These are phyloP conservation scores for Drosophila bipectinata DNA, from an alignment of 1,140 invertebrate genomes.

Conservation along the genomic window DNA sequence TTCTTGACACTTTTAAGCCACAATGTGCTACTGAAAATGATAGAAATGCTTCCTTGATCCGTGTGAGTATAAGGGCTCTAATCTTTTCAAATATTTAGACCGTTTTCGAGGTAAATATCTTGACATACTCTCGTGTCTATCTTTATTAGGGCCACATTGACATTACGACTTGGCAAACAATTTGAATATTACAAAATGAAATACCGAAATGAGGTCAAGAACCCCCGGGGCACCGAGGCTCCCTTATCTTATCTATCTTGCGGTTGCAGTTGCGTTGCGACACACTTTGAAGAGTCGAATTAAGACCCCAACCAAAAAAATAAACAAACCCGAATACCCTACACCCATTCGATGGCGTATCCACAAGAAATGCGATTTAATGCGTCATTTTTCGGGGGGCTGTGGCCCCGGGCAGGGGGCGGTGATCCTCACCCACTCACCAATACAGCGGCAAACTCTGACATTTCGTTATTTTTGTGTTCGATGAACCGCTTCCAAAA, in stretches of 20 bases:
- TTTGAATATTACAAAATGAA: constrained; percentile 41
- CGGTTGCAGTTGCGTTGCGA: constrained; percentile 14
- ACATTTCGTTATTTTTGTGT: constrained; percentile 70
- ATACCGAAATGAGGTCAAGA: constrained; percentile 34
- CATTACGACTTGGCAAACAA: constrained; percentile 12
- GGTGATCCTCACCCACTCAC: constrained; percentile 4
- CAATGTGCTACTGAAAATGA: too few relatives aligned
- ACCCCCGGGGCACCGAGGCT: constrained; percentile 10
- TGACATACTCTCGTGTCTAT: constrained; percentile 18
- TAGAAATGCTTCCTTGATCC: too few relatives aligned
- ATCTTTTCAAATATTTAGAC: background rate
- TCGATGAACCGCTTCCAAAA: constrained; percentile 73
- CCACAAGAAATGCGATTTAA: constrained; percentile 24
- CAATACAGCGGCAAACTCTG: constrained; percentile 26
- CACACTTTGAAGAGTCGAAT: constrained; percentile 38
- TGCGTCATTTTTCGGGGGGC: constrained; percentile 43
- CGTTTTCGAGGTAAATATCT: background rate
- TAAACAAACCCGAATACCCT: constrained; percentile 16
- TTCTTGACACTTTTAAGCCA: background rate
- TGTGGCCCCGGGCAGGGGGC: background rate
- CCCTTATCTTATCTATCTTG: constrained; percentile 34
- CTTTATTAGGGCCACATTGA: constrained; percentile 16
- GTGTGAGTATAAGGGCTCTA: background rate
- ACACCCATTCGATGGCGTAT: constrained; percentile 38
- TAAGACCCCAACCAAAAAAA: constrained; percentile 8